Evolutionary conservation across 2,888 invertebrate species (phyloP), one percentile per base, ranked within the genome.

Genomic region (Lasioglossum villosulum): DNA sequence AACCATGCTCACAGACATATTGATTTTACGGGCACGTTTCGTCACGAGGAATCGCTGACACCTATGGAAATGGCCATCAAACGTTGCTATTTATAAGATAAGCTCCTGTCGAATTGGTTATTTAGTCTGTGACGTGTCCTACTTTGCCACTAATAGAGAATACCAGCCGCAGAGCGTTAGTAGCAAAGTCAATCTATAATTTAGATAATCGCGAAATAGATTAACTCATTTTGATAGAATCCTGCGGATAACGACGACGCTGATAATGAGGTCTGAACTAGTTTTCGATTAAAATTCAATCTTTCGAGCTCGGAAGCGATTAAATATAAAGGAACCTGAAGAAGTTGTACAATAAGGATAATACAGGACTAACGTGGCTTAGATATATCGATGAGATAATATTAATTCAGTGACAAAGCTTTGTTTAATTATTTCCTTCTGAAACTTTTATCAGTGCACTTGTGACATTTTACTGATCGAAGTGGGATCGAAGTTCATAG

Each of bases 91-190:
- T 27, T 19, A 8, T 75, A 63, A 68, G 76, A 66, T 59, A 34
- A 45, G n/a, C 45, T 68, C 34, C 34, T 37, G 63, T 48, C 48
- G 34, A 34, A 77, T 77, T 45, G 48, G 48, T 68, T 77, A 75
- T 42, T 45, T 37, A 27, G 48, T 23, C 16, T 45, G 34, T 39
- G 74, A 39, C 52, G 66, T 16, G 74, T 4, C 48, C 74, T 37
- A 37, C 16, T 74, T 66, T 5, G 30, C 66, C 37, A 68, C 8
- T 76, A 56, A 30, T 30, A 59, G 59, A 56, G 79, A 56, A 59
- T 73, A 30, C 34, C 14, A 66, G 66, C 66, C 16, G n/a, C 19
- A 66, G n/a, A 34, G 66, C 66, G 45, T 34, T n/a, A 66, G 45
- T 30, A 34, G 12, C 4, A 34, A 30, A 76, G 48, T 76, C 66